Evolutionary conservation across 2,797 vertebrate species (phyloP), one percentile per base, ranked within the genome.

Genomic region (Phaenicophaeus curvirostris): DNA sequence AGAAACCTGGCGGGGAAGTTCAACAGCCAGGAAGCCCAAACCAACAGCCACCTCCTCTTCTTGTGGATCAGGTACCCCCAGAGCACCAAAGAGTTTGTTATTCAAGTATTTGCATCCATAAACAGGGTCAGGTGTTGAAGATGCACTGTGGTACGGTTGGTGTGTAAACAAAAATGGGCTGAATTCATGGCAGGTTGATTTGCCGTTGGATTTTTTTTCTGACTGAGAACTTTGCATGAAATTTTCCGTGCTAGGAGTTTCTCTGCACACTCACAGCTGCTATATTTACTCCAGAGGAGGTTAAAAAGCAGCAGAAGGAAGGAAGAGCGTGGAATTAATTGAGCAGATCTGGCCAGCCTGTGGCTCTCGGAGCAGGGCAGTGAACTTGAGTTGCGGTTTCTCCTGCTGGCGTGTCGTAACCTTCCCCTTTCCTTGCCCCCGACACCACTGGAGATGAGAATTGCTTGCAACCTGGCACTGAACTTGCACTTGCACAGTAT

Each of bases 201-300:
- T 95, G 92, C 85, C 62, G 28, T 94, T 97, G 95, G 93, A 55
- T 93, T 94, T 90, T 25, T 39, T 51, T 54, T 18, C 92, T 87
- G 53, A 57, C 87, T 85, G 30, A 65, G 72, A 76, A 68, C 68
- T 67, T 76, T 53, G 74, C 61, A 3, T 50, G 69, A 55, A 81
- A 46, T 81, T 76, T 44, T 85, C 88, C 50, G 0, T 42, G 61
- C 20, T 77, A 10, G 62, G 51, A 74, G 76, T 90, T 95, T 73
- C 75, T 46, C 71, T 46, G 55, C 75, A 28, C 6, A 3, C 83
- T 95, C 68, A 46, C 67, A 23, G 53, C 87, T 75, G 33, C 85
- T 65, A 0, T 33, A 18, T 91, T 89, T 94, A 57, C 86, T 93
- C 78, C 79, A 41, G 92, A 90, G 80, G 71, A 68, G 31, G 50